Base-by-base conservation (phyloP, 2,113 vertebrate species). In the Bothrops jararaca region DNA sequence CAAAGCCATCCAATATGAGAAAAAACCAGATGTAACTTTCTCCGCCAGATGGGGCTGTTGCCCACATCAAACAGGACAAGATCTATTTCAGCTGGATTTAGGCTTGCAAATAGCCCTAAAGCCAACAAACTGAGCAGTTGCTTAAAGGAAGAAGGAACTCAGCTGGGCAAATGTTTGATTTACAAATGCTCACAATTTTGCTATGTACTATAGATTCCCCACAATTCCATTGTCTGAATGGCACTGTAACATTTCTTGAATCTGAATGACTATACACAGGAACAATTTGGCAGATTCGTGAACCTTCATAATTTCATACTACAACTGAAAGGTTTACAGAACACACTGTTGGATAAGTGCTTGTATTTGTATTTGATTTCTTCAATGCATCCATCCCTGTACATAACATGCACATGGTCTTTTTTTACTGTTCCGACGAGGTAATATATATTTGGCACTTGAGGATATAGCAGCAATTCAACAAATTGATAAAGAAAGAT, bases 1-100 rank as follows among this genome's bases (percentile, higher is more conserved):
- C 34, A 89, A 89, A 42, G 8, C 39, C 91, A 86, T 88, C 26
- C 12, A 34, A 34, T n/a, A 23, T 86, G 34, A 7, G 22, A 54
- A 90, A 54, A 90, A 50, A 53, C 89, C 48, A 86, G n/a, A 34
- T 50, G 12, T 74, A 57, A 12, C 20, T 89, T 92, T 48, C 12
- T 54, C 57, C 93, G 56, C 93, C 34, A 87, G 93, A 85, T 92
- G 93, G 93, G 24, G 57, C 88, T 93, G 80, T 93, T 92, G 93
- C 54, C 80, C 88, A 50, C 29, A 60, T 45, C 93, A 92, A 90
- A 34, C 45, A 64, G 64, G 54, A n/a, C 23, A 3, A 29, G 57
- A 13, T 50, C n/a, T 54, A 29, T 52, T 89, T 85, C 92, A 85
- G 9, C 23, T 29, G 50, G 42, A n/a, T 54, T 24, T 80, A 13